Evolutionary conservation across 2,888 invertebrate species (phyloP).

Genomic region (Polyommatus icarus): DNA sequence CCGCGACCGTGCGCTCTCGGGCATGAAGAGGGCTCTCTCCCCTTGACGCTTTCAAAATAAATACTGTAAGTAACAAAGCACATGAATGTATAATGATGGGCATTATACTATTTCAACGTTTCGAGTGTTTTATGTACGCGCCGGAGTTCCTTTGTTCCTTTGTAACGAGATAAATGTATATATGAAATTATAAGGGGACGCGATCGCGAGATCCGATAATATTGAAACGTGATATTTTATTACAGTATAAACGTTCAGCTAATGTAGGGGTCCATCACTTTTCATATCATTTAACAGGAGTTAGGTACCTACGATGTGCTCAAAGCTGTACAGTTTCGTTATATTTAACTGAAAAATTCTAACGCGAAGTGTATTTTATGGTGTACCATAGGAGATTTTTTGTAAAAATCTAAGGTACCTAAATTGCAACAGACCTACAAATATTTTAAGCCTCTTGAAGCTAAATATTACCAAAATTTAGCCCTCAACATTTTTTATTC

Average conservation of each 20-base stretch:
- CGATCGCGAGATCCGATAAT: slow-evolving; percentile 67
- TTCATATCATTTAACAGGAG: slow-evolving; percentile 47
- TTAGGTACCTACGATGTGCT: neutral
- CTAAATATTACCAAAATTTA: neutral
- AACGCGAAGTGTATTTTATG: too few relatives aligned
- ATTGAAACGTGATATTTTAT: slow-evolving; percentile 74
- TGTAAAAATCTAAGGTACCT: neutral
- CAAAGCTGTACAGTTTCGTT: neutral
- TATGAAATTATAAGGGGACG: slow-evolving; percentile 58
- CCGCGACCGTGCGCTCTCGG: slow-evolving; percentile 71
- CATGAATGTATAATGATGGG: slow-evolving; percentile 80
- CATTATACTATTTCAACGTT: slow-evolving; percentile 74
- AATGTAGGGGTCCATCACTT: slow-evolving; percentile 50
- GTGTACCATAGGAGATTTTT: neutral
- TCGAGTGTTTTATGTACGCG: slow-evolving; percentile 78
- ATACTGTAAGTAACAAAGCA: slow-evolving; percentile 79
- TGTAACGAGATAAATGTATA: slow-evolving; percentile 69
- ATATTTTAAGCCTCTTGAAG: neutral
- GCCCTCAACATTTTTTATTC: neutral
- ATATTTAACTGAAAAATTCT: neutral
- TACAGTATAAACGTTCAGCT: slow-evolving; percentile 57
- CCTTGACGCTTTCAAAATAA: slow-evolving; percentile 77
- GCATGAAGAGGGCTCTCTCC: slow-evolving; percentile 74
- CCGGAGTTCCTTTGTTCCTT: slow-evolving; percentile 73
- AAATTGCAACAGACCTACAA: neutral